Conservation (phyloP, 2,797 vertebrate genomes). For the Oreonectes daqikongensis region DNA sequence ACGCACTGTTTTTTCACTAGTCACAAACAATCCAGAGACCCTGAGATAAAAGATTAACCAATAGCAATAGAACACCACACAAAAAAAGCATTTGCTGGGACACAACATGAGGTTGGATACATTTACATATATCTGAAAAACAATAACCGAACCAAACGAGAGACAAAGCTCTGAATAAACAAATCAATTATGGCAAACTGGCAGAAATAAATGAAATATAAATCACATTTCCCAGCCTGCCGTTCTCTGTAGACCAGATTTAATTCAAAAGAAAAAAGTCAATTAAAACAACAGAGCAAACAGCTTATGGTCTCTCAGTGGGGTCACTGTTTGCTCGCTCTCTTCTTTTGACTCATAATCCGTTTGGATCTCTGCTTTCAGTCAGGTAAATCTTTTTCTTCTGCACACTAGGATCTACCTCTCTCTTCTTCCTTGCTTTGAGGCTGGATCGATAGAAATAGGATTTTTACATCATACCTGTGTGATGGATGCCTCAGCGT, state of each 20-base stretch:
- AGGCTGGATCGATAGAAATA: constrained; percentile 49
- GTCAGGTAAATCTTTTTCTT: constrained; percentile 1
- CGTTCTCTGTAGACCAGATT: constrained; percentile 33
- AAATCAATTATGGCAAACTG: constrained; percentile 44
- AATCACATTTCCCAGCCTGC: constrained; percentile 35
- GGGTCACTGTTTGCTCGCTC: constrained; percentile 33
- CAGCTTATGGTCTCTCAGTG: constrained; percentile 38
- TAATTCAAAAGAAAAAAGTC: constrained; percentile 48
- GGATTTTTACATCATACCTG: constrained; percentile 49
- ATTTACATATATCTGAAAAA: constrained; percentile 14
- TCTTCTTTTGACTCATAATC: constrained; percentile 15
- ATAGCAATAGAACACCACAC: not conserved
- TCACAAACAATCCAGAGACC: not conserved
- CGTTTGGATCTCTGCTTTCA: constrained; percentile 26
- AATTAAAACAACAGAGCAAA: constrained; percentile 42
- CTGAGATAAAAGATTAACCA: not conserved
- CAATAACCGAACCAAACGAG: constrained; percentile 17
- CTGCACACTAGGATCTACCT: constrained; percentile 1
- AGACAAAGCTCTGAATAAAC: constrained; percentile 31
- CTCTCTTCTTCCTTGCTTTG: not conserved
- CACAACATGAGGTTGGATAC: not conserved
- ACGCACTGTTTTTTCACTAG: not conserved
- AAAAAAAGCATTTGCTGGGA: not conserved
- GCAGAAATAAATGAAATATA: constrained; percentile 37
- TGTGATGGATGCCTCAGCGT: constrained; percentile 32